Evolutionary conservation across 2,113 vertebrate species (phyloP).

Genomic region (Plecotus auritus): DNA sequence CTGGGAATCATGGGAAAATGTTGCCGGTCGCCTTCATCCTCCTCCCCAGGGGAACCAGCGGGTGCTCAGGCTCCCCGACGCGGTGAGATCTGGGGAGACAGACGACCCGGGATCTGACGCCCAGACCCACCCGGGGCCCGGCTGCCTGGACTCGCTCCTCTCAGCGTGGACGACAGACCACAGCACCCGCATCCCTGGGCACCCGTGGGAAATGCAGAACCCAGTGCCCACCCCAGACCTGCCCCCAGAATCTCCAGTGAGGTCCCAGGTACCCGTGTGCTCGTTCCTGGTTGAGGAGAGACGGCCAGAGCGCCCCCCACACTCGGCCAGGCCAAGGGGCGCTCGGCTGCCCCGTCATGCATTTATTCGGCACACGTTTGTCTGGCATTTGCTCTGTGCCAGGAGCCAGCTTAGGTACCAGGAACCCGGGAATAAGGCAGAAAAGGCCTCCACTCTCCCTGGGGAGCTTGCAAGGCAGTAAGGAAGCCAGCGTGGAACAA

Average conservation of each 20-base stretch:
- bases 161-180: not conserved
- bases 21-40: conserved; percentile 53
- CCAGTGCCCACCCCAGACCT: not conserved
- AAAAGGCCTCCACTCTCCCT: not conserved
- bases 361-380: not conserved
- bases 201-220: not conserved
- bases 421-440: not conserved
- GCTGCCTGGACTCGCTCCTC: not conserved
- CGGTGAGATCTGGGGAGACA: not conserved
- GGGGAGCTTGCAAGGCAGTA: not conserved
- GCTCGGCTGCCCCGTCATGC: not conserved
- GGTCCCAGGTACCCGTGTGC: not conserved
- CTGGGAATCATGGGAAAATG: conserved; percentile 46
- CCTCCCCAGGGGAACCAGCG: not conserved
- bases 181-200: rapidly evolving
- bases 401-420: not conserved
- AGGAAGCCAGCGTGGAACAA: not conserved
- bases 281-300: not conserved
- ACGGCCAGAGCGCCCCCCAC: too few species aligned
- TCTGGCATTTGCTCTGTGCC: not conserved
- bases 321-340: too few species aligned
- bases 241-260: not conserved
- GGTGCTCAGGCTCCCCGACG: not conserved
- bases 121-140: not conserved
- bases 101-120: rapidly evolving